Conservation (phyloP, 1,140 invertebrate species). For the Cydia strobilella region DNA sequence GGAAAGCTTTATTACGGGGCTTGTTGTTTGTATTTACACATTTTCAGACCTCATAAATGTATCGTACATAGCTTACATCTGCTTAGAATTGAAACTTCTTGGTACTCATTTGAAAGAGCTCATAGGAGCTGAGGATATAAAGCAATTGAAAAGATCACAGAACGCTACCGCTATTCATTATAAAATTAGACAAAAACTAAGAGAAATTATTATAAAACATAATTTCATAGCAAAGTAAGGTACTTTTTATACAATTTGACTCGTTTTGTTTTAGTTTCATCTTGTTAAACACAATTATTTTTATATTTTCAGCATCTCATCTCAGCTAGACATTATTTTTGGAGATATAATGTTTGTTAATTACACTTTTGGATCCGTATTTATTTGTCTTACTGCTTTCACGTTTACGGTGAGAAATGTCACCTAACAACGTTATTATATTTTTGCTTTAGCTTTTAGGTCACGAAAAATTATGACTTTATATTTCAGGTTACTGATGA, state of each 20-base stretch:
- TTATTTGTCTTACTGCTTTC: conserved; percentile 67
- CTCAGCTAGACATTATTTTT: conserved; percentile 53
- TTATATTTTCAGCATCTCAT: conserved; percentile 55
- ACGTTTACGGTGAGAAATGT: conserved; percentile 38
- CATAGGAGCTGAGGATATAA: conserved; percentile 47
- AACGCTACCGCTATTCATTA: conserved; percentile 47
- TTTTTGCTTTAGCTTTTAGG: neutral
- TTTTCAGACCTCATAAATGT: conserved; percentile 58
- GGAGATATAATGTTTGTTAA: conserved; percentile 64
- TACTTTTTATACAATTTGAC: neutral
- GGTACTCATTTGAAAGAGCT: conserved; percentile 55
- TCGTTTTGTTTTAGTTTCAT: neutral
- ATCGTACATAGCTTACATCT: conserved; percentile 55
- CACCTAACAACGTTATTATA: conserved; percentile 36
- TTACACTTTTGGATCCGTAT: conserved; percentile 61
- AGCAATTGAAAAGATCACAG: conserved; percentile 40
- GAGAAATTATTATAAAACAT: conserved; percentile 56
- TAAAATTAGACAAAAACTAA: conserved; percentile 50
- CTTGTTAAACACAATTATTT: neutral
- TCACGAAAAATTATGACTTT: neutral
- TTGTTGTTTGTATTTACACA: conserved; percentile 54
- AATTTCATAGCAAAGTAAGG: conserved; percentile 56
- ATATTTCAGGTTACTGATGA: conserved; percentile 59
- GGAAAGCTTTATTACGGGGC: conserved; percentile 65
- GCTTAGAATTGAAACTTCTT: conserved; percentile 64